Evolutionary conservation across 2,113 vertebrate species (phyloP), one percentile per base, ranked within the genome.

Genomic region (Mus pahari): DNA sequence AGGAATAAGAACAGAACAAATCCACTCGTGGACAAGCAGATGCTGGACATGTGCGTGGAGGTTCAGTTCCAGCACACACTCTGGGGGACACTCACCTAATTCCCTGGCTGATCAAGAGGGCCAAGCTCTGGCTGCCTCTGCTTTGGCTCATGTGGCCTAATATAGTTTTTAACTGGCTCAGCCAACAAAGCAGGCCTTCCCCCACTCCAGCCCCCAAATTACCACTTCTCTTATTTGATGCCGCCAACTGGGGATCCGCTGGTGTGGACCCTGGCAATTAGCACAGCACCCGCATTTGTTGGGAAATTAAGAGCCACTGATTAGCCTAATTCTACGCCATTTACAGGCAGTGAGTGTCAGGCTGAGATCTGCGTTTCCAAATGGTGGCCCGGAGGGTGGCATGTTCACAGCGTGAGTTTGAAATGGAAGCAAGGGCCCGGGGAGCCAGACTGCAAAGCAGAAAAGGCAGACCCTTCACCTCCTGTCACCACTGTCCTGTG

Each of bases 241-340:
- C 33, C 1, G 84, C 50, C 3, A 1, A 91, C n/a, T n/a, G 90
- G 73, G 66, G 89, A 96, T 97, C 87, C 55, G 74, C 81, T 50
- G 19, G 79, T 1, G 0, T 31, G 96, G 90, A 97, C 96, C 26
- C 42, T 89, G 97, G 97, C 97, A 97, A 95, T 91, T 96, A 98
- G 62, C 71, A 93, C 97, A 96, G 96, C 74, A 89, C 73, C 84
- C 53, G 16, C 96, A 89, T 94, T 96, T 96, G 95, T 97, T 96
- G 93, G 90, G 95, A 93, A 98, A 97, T 98, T 97, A 98, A 96
- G 95, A 97, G 93, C 93, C 92, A 89, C 77, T 95, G 98, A 95
- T 96, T 97, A 97, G 88, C 55, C 96, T 96, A 96, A 98, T 98
- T 94, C 95, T 45, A 90, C 73, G 19, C 94, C 96, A 22, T 94